Conservation (phyloP, 2,888 invertebrate species). For the Malacosoma neustria region DNA sequence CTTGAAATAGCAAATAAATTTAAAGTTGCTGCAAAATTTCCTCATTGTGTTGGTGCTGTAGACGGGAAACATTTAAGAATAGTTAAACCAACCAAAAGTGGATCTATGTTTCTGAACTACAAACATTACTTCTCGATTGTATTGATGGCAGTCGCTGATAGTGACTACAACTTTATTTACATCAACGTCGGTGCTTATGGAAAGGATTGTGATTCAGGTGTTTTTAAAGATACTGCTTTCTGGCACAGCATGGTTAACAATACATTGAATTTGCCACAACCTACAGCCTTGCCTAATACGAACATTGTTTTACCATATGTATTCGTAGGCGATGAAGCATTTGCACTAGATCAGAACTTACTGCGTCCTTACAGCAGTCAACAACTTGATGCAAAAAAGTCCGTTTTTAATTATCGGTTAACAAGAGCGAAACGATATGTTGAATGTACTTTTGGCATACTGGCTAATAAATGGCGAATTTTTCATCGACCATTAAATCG, state of each 20-base stretch:
- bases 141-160: slow-evolving; percentile 6
- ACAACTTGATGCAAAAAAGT: slow-evolving; percentile 6
- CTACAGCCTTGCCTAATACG: slow-evolving; percentile 1
- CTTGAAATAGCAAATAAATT: slow-evolving; percentile 3
- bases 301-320: slow-evolving; percentile 5
- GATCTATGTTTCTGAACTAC: too few species aligned
- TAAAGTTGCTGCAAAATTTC: slow-evolving; percentile 2
- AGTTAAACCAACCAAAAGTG: slow-evolving; percentile 4
- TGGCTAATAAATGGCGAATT: too few species aligned
- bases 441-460: too few species aligned
- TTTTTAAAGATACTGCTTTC: slow-evolving; percentile 7
- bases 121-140: slow-evolving; percentile 9
- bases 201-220: slow-evolving; percentile 10
- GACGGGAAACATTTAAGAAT: slow-evolving; percentile 8
- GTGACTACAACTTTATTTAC: slow-evolving; percentile 5
- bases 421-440: slow-evolving; percentile 8
- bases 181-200: slow-evolving; percentile 11
- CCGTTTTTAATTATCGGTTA: slow-evolving; percentile 10
- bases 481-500: too few species aligned
- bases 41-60: slow-evolving; percentile 4
- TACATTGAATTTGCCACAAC: slow-evolving; percentile 6
- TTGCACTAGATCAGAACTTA: slow-evolving; percentile 7
- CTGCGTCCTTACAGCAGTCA: slow-evolving; percentile 9
- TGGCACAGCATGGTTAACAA: slow-evolving; percentile 1
- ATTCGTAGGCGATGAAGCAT: slow-evolving; percentile 12